Evolutionary conservation across 2,888 invertebrate genomes (phyloP).

Genomic region (Hypomecis atomaria): DNA sequence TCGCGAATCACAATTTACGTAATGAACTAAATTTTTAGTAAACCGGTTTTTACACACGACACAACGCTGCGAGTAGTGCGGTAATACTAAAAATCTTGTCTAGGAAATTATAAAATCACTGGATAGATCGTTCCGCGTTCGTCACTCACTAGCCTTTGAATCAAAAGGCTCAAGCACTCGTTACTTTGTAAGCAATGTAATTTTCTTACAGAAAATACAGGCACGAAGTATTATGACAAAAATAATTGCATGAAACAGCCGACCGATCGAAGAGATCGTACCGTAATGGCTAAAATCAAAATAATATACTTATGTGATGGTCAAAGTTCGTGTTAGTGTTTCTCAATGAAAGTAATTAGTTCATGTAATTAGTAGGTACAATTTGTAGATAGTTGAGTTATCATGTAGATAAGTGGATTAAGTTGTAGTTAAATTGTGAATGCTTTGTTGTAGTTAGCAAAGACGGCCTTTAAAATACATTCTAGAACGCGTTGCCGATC

Average conservation of each 20-base stretch:
- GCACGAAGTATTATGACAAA: not conserved
- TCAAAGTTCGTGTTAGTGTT: constrained; percentile 3
- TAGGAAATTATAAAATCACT: constrained; percentile 5
- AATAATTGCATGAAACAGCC: constrained; percentile 1
- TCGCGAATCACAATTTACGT: no score
- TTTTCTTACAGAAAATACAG: not conserved
- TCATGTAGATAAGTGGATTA: no score
- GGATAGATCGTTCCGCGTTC: constrained; percentile 21
- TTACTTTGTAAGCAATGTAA: not conserved
- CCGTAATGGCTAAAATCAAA: not conserved
- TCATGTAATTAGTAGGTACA: not conserved
- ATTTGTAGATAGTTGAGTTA: no score
- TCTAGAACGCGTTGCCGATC: no score
- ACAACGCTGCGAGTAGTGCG: constrained; percentile 3
- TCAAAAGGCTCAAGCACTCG: not conserved
- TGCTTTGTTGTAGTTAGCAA: no score
- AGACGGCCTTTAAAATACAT: no score
- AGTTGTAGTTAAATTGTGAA: no score
- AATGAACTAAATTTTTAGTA: not conserved
- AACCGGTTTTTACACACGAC: constrained; percentile 7
- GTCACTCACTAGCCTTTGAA: constrained; percentile 17
- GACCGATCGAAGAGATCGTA: not conserved
- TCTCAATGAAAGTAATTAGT: not conserved
- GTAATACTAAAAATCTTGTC: constrained; percentile 17
- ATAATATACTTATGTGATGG: constrained; percentile 2